A percentile compares a stretch with the other conserved stretches of the same genome.
These are phyloP conservation scores for Hypotaenidia philippensis DNA, from an alignment of 2,797 vertebrate genomes.

Conservation along the genomic window DNA sequence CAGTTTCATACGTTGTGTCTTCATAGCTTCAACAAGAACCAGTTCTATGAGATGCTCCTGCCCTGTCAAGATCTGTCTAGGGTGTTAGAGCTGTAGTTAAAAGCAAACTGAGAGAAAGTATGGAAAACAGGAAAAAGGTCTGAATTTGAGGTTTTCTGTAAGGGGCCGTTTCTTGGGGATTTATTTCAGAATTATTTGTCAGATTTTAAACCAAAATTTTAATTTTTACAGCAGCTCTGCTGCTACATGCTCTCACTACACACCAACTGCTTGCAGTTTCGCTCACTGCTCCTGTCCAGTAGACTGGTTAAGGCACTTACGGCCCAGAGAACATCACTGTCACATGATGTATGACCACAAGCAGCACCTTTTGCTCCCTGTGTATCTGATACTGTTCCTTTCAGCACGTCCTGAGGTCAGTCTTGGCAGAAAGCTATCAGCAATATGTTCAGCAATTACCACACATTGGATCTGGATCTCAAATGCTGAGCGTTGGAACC, in stretches of 20 bases:
- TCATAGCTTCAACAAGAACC: no score
- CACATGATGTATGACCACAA: fast-evolving
- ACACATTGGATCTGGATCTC: neutral
- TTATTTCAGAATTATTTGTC: neutral
- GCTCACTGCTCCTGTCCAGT: neutral
- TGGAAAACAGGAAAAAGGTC: neutral
- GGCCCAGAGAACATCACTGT: neutral
- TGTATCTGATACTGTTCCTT: neutral
- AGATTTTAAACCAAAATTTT: neutral
- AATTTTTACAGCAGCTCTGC: neutral
- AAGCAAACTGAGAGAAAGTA: neutral
- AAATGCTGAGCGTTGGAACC: neutral
- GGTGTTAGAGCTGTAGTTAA: neutral
- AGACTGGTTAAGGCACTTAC: constrained; percentile 17
- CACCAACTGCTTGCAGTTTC: neutral
- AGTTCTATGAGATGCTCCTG: fast-evolving
- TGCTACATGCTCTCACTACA: fast-evolving
- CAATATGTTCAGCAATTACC: neutral
- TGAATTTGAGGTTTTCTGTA: neutral
- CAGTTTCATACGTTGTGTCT: neutral
- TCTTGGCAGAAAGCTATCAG: neutral
- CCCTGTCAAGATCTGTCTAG: neutral
- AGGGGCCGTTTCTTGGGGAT: neutral
- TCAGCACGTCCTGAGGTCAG: neutral
- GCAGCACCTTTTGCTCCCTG: neutral